Evolutionary conservation across 2,113 vertebrate species (phyloP), one percentile per base, ranked within the genome.

Genomic region (Sebastes schlegelii): DNA sequence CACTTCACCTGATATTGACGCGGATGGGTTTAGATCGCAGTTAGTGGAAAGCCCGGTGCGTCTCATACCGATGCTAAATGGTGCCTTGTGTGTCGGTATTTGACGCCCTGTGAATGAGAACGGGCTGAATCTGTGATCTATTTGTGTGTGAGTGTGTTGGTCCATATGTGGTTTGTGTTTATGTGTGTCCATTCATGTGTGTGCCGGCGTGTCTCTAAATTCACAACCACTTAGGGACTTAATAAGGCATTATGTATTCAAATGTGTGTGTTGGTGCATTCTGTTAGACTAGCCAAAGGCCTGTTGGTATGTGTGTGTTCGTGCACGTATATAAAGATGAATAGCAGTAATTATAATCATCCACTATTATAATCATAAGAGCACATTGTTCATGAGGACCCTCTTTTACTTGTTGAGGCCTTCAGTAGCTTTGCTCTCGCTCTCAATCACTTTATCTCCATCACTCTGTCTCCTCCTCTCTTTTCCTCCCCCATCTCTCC

Each of bases 191-290:
- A 42, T 12, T 2, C 14, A 4, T 40, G 11, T 66, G 45, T 34
- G 66, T 34, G 48, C 23, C 17, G 5, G 21, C n/a, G 51, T 74
- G 63, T 75, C 51, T 57, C 7, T 80, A 43, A 72, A 73, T 74
- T 67, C 46, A 34, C 72, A 75, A 55, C 63, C 55, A 80, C 67
- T 86, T 83, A 58, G 43, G 73, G 57, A 58, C 76, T 67, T 86
- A 90, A 89, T 85, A 86, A 83, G 77, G 66, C 43, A 45, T 88
- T 81, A 76, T 69, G 67, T 83, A 85, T 90, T 91, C 79, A 86
- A 85, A 82, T 78, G 63, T 89, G 79, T 82, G 67, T 84, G 71
- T 82, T 86, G 80, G 84, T 83, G 62, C 77, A 70, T 82, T 69
- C 55, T 78, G 84, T 85, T 73, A 72, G 73, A 71, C 77, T 13